Base-by-base conservation (phyloP, 1,140 invertebrate species). In the Atta colombica region DNA sequence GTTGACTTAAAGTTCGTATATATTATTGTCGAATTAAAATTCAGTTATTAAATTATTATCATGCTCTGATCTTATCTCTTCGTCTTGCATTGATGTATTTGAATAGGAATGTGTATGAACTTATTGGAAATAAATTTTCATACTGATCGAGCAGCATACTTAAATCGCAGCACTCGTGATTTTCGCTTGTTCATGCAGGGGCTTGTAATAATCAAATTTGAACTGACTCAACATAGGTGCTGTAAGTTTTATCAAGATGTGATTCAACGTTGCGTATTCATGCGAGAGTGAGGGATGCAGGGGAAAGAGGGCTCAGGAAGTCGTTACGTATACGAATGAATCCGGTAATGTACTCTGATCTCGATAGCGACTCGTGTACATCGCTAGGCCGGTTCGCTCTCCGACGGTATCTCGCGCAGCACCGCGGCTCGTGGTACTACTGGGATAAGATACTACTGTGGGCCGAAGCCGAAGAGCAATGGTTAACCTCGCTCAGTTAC, bases 371-470 rank as follows among this genome's bases (percentile, higher is more conserved):
- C 85, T 92, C 89, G 75, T 84, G 85, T 91, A 81, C 87, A 90
- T 90, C 87, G 91, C 91, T 91, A 90, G 58, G 68, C 63, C 53
- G 68, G 53, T 63, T 45, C 55, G 69, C 51, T 85, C 55, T 85
- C 86, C 86, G 87, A 91, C 78, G 77, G 86, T 90, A 90, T 93
- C 90, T 91, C 71, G 82, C 68, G 68, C 80, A 82, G 82, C 39
- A 63, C 55, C 49, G 45, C 49, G 55, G 14, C 65, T 55, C 75
- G 55, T 68, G 75, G 55, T 74, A 69, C 66, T 39, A 69, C 21
- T 0, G 63, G 91, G 91, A 92, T 92, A 92, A 93, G 91, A 92
- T 93, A 93, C 87, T 66, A 77, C 63, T 63, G 53, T 68, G 45
- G 87, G 58, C 75, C 88, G 78, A 84, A 88, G 78, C 53, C 88